Evolutionary conservation across 2,888 invertebrate genomes (phyloP).

Genomic region (Drosophila ezoana): DNA sequence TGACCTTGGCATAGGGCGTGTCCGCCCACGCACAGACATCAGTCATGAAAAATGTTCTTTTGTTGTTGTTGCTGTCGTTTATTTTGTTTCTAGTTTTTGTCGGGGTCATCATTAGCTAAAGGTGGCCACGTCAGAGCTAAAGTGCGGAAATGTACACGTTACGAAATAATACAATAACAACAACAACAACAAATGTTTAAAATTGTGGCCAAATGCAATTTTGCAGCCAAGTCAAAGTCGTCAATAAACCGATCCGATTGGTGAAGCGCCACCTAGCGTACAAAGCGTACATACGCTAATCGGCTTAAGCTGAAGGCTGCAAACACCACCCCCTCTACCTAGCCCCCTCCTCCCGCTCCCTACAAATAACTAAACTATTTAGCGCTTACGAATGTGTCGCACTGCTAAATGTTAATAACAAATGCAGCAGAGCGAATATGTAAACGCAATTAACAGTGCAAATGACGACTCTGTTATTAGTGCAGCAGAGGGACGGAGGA

Average conservation of each 20-base stretch:
- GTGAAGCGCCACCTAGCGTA: constrained; percentile 26
- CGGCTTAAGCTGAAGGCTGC: constrained; percentile 57
- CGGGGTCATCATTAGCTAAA: constrained; percentile 18
- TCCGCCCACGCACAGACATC: constrained; percentile 14
- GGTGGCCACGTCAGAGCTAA: constrained; percentile 34
- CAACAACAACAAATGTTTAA: constrained; percentile 23
- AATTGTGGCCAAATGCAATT: constrained; percentile 67
- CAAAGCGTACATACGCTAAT: constrained; percentile 55
- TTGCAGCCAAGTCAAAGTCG: constrained; percentile 37
- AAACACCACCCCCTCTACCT: background rate
- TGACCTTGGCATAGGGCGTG: constrained; percentile 53
- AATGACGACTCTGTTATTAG: constrained; percentile 11
- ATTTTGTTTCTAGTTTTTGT: background rate
- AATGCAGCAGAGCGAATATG: constrained; percentile 15
- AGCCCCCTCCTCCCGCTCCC: background rate
- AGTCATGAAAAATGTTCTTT: constrained; percentile 35
- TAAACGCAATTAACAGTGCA: constrained; percentile 3
- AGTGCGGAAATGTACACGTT: constrained; percentile 50
- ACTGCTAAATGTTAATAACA: constrained; percentile 19
- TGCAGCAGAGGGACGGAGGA: background rate
- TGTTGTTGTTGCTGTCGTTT: background rate
- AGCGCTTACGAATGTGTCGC: constrained; percentile 23
- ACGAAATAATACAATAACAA: background rate
- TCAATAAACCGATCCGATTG: constrained; percentile 48
- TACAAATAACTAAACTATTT: constrained; percentile 21